These are phyloP conservation scores for Phyllotreta striolata DNA, from an alignment of 2,888 invertebrate species.

Conservation along the genomic window DNA sequence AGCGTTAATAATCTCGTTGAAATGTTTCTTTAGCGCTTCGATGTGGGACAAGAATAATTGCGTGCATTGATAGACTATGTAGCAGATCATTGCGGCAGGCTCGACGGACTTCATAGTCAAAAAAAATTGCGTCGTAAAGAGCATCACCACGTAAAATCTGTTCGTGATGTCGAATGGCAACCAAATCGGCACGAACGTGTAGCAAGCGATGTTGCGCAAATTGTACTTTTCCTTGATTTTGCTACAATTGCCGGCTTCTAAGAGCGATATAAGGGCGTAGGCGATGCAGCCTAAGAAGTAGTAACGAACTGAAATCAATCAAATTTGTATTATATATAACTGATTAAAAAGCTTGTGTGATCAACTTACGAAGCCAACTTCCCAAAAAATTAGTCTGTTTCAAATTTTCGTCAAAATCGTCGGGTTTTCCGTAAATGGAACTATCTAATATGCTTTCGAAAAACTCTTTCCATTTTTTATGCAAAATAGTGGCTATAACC, in stretches of 20 bases:
- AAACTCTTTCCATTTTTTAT: conserved; percentile 7
- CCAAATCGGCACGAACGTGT: conserved; percentile 38
- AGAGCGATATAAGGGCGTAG: conserved; percentile 16
- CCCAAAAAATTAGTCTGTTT: conserved; percentile 1
- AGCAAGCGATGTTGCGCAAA: conserved; percentile 33
- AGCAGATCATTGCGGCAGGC: conserved; percentile 15
- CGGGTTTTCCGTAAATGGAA: conserved; percentile 9
- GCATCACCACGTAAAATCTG: background rate
- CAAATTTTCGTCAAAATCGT: background rate
- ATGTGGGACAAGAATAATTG: conserved; percentile 34
- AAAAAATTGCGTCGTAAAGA: background rate
- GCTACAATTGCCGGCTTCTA: conserved; percentile 30
- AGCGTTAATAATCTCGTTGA: conserved; percentile 22
- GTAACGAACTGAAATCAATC: conserved; percentile 7
- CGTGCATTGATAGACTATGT: conserved; percentile 29
- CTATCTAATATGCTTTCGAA: conserved; percentile 1
- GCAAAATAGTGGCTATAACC: background rate
- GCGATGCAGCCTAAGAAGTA: background rate
- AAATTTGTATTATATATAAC: background rate
- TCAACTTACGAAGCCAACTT: conserved; percentile 10
- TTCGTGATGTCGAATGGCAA: conserved; percentile 26
- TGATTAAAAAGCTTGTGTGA: background rate
- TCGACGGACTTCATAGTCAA: background rate
- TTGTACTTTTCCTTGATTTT: conserved; percentile 28
- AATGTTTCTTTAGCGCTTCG: conserved; percentile 34